These are phyloP conservation scores for Pseudonaja textilis DNA, from an alignment of 2,113 vertebrate genomes.

Conservation along the genomic window DNA sequence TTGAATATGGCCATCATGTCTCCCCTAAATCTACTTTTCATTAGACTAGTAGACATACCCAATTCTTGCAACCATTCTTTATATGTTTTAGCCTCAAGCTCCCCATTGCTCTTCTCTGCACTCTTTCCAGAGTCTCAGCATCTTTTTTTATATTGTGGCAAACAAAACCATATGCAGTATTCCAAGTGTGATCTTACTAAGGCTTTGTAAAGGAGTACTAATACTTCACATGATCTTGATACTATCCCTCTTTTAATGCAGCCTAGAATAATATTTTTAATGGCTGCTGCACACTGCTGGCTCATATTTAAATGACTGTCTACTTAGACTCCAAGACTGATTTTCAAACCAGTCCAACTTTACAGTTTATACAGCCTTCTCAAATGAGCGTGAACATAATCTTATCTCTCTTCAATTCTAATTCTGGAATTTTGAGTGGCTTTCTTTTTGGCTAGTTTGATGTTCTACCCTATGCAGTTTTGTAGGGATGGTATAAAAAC, in stretches of 20 bases:
- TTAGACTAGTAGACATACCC: neutral
- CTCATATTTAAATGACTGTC: neutral
- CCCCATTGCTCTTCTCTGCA: neutral
- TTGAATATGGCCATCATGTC: neutral
- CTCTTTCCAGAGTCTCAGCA: neutral
- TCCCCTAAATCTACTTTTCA: neutral
- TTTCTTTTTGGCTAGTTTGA: neutral
- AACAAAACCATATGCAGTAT: neutral
- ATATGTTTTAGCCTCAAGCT: neutral
- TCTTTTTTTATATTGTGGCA: neutral
- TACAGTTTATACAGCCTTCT: neutral
- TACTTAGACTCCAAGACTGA: neutral
- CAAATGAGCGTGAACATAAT: neutral
- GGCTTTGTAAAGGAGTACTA: neutral
- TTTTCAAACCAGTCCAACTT: neutral
- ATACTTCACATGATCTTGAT: neutral
- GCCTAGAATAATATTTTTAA: neutral
- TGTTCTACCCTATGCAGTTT: neutral
- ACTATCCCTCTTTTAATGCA: neutral
- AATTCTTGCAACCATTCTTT: neutral
- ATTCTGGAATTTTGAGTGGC: neutral
- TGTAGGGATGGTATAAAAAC: neutral
- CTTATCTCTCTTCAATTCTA: neutral
- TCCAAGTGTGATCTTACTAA: neutral
- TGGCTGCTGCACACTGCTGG: neutral